These are phyloP conservation scores for Dipus sagitta DNA, from an alignment of 2,797 vertebrate species.

Conservation along the genomic window DNA sequence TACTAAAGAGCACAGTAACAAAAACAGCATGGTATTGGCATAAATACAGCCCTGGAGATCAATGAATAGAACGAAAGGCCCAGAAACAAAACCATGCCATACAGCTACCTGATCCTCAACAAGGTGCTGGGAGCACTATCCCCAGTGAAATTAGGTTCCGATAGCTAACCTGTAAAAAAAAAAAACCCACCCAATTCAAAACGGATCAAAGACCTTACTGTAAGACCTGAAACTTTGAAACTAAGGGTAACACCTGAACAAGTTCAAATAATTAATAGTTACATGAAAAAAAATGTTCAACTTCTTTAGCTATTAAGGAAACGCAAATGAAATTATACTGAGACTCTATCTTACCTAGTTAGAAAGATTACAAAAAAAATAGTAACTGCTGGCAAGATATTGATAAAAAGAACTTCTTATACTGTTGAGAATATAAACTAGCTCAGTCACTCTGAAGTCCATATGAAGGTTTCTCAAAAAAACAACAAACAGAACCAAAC, in stretches of 20 bases:
- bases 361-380: neutral
- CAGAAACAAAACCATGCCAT: neutral
- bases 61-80: neutral
- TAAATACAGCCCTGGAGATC: neutral
- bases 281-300: neutral
- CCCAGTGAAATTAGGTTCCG: no score
- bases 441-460: neutral
- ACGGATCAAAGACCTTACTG: no score
- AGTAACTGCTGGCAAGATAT: neutral
- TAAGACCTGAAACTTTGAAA: neutral
- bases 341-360: neutral
- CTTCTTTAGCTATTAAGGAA: neutral
- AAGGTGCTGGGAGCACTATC: neutral
- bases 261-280: neutral
- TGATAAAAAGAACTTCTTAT: neutral
- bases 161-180: no score
- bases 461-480: neutral
- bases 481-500: no score
- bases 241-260: neutral
- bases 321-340: neutral
- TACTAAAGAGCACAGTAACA: neutral
- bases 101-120: neutral
- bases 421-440: neutral
- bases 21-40: neutral
- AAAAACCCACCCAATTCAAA: no score